Base-by-base conservation (phyloP, 1,140 invertebrate species). In the Myzus persicae region DNA sequence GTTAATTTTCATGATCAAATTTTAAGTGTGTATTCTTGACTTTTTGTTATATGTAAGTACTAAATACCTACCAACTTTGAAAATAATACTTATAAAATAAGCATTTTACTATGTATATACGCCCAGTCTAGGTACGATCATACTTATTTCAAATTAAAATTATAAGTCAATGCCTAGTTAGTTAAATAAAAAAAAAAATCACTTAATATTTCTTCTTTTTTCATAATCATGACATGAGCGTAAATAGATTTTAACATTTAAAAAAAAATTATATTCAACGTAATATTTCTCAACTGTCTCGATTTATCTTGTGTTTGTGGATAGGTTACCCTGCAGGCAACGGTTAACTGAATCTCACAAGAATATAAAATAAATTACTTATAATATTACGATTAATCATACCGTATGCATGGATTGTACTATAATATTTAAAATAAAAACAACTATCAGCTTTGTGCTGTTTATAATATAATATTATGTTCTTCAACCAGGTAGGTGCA, bases 321-420 rank as follows among this genome's bases (percentile, higher is more conserved):
- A 59, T 31, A 31, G 1, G 8, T 48, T 20, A 31, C 59, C 26
- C 31, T 14, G 5, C 59, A 67, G 59, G 4, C 59, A 67, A 67
- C 59, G 14, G 31, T 24, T 14, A 31, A 67, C 59, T 24, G 59
- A 67, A n/a, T 67, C 31, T 67, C n/a, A 67, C 31, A 67, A n/a
- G 59, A n/a, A 67, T 67, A n/a, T 22, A n/a, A n/a, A 67, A 67
- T 67, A n/a, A 7, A 51, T 67, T n/a, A 67, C 59, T 67, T 67
- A 67, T n/a, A 67, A n/a, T 67, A 67, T 67, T 67, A n/a, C 59
- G 59, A 67, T 67, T n/a, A n/a, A 67, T 67, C 59, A 67, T 67
- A 18, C 31, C 0, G 5, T 4, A 2, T n/a, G 59, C n/a, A 14
- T 67, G 11, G 59, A 67, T 18, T 67, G 14, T 18, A 18, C 31